Percentiles rank a stretch among this genome's conserved stretches.
Conservation (phyloP, 2,888 invertebrate genomes). For the Xestia sexstrigata region DNA sequence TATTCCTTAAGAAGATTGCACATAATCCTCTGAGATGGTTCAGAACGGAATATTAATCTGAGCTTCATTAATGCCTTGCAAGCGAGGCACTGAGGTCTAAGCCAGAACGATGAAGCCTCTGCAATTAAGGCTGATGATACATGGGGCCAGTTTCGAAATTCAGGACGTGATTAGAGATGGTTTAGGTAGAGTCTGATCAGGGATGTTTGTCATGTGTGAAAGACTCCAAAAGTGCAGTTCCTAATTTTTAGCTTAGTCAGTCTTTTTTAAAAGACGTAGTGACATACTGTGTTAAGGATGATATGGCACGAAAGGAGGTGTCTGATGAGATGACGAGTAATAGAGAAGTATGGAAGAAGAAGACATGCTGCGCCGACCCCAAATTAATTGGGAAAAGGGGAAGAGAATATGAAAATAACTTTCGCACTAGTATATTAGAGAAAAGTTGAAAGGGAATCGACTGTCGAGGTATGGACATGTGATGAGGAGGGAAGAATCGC, state of each 20-base stretch:
- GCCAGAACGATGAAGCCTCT: slow-evolving; percentile 54
- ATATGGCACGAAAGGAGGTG: too few species aligned
- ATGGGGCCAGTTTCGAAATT: slow-evolving; percentile 21
- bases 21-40: slow-evolving; percentile 63
- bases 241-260: not conserved
- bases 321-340: too few species aligned
- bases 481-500: too few species aligned
- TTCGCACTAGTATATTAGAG: too few species aligned
- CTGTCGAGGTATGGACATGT: too few species aligned
- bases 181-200: not conserved
- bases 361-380: too few species aligned
- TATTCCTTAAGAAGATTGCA: slow-evolving; percentile 62
- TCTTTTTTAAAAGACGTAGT: not conserved
- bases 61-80: slow-evolving; percentile 62
- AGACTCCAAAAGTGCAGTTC: not conserved
- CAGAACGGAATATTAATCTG: slow-evolving; percentile 66
- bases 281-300: too few species aligned
- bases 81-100: slow-evolving; percentile 55
- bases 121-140: slow-evolving; percentile 54
- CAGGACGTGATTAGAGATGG: not conserved
- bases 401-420: too few species aligned
- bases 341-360: too few species aligned
- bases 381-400: too few species aligned
- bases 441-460: too few species aligned
- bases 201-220: not conserved